A percentile compares a stretch with the other conserved stretches of the same genome.
Evolutionary conservation across 2,113 vertebrate species (phyloP).

Genomic region (Ia io): DNA sequence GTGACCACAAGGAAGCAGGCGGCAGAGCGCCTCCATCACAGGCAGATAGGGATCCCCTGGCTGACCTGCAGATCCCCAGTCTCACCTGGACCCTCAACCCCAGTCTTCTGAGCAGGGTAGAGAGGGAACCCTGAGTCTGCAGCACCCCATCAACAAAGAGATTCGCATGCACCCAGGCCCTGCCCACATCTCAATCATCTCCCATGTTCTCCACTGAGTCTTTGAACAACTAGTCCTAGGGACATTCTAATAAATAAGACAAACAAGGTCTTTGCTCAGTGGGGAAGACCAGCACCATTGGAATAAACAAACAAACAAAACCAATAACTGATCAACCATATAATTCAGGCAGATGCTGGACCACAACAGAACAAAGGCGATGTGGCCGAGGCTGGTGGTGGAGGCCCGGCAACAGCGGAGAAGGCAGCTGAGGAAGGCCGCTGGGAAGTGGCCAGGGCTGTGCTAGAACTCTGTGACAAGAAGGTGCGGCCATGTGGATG

Average conservation of each 20-base stretch:
- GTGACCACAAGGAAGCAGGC: neutral
- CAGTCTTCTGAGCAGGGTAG: neutral
- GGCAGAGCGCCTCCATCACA: neutral
- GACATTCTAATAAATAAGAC: neutral
- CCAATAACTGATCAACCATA: neutral
- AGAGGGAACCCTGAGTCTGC: neutral
- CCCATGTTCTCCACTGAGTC: neutral
- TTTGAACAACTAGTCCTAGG: neutral
- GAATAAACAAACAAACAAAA: neutral
- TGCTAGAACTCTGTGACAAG: neutral
- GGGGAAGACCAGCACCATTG: neutral
- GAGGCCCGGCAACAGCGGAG: neutral
- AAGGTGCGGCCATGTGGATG: neutral
- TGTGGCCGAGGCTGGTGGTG: fast-evolving
- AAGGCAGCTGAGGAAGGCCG: neutral
- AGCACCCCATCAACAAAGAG: neutral
- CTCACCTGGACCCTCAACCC: neutral
- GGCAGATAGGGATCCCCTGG: neutral
- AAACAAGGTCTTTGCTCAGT: neutral
- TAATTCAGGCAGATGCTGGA: neutral
- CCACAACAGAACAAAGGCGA: neutral
- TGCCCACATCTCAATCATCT: neutral
- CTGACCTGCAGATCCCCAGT: neutral
- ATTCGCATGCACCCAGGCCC: neutral
- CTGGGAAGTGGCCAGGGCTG: fast-evolving